phyloP scores from a whole-genome alignment of 1,140 invertebrate genomes.

The Papilio xuthus region DNA sequence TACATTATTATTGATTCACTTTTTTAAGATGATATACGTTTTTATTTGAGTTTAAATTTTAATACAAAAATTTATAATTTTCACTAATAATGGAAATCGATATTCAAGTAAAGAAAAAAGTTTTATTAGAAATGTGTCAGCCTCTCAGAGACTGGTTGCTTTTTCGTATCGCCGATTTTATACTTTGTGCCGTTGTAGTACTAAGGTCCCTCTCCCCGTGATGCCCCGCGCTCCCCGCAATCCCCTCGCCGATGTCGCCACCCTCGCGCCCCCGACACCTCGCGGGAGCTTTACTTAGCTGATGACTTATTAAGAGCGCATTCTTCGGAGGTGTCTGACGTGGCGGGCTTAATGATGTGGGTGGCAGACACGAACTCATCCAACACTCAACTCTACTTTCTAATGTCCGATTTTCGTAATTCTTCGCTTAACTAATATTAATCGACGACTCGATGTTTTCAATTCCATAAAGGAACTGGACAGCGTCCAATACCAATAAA shows the following conservation, averaged over 20 bases:
- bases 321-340: slow-evolving; percentile 79
- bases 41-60: background rate
- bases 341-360: slow-evolving; percentile 75
- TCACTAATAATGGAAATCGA: background rate
- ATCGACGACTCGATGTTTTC: background rate
- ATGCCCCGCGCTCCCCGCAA: slow-evolving; percentile 34
- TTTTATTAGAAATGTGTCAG: slow-evolving; percentile 46
- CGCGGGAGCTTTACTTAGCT: slow-evolving; percentile 75
- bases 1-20: background rate
- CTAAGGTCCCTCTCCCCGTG: slow-evolving; percentile 52
- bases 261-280: slow-evolving; percentile 50
- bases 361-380: slow-evolving; percentile 37
- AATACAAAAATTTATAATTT: background rate
- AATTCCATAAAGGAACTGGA: background rate
- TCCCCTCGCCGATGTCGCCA: slow-evolving; percentile 42
- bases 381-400: background rate
- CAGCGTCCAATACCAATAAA: background rate
- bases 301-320: slow-evolving; percentile 81
- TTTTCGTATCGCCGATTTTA: slow-evolving; percentile 77
- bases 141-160: slow-evolving; percentile 70
- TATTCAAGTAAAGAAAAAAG: background rate
- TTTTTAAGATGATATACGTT: background rate
- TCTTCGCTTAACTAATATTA: background rate
- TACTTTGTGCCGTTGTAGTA: slow-evolving; percentile 78
- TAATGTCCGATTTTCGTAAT: background rate